Percentiles rank a stretch among this genome's conserved stretches.
Evolutionary conservation across 2,888 invertebrate species (phyloP).

Genomic region (Chromoteleia sp.): DNA sequence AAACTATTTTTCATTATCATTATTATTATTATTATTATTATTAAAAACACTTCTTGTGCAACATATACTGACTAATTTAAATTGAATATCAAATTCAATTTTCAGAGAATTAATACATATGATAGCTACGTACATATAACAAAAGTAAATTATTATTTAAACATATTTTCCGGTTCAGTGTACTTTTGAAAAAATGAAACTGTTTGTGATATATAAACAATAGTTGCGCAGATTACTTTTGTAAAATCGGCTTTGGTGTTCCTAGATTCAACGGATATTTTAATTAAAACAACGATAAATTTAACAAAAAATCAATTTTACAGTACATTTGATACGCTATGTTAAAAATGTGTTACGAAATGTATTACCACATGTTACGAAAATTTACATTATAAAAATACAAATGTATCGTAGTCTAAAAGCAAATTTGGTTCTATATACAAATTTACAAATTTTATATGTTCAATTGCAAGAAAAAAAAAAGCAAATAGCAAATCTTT

Average conservation of each 20-base stretch:
- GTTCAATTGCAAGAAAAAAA: neutral
- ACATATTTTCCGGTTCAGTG: neutral
- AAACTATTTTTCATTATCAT: neutral
- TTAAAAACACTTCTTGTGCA: no score
- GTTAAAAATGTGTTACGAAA: conserved; percentile 5
- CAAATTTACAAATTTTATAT: conserved; percentile 8
- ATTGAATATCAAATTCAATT: conserved; percentile 11
- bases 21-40: no score
- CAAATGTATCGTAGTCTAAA: conserved; percentile 19
- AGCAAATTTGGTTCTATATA: conserved; percentile 18
- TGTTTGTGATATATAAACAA: neutral
- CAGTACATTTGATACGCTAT: neutral
- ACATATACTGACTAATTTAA: no score
- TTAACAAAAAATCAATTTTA: neutral
- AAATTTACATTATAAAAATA: conserved; percentile 22
- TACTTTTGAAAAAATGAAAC: neutral
- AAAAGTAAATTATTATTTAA: conserved; percentile 1
- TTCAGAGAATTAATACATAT: conserved; percentile 5
- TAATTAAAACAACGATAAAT: neutral
- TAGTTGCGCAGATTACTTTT: neutral
- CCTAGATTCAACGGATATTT: neutral
- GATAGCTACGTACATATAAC: conserved; percentile 4
- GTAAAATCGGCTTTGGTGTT: neutral
- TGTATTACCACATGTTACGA: conserved; percentile 8
- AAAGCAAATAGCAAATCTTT: no score